phyloP scores from a whole-genome alignment of 1,140 invertebrate genomes.

The Drosophila ercepeae region DNA sequence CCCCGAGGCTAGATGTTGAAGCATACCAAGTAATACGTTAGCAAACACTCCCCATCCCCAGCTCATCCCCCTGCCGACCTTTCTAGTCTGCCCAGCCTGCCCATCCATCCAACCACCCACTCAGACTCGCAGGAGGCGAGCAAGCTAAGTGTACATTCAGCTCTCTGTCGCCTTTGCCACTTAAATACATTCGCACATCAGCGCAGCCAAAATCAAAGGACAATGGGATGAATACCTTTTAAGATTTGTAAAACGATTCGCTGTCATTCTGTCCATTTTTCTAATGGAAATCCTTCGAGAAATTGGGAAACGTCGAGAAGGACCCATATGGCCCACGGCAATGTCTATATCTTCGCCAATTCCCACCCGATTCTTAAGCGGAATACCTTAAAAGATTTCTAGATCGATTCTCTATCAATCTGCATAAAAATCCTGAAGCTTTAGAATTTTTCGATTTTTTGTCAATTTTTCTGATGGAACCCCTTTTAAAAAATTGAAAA shows the following conservation, averaged over 20 bases:
- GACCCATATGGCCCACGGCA: too few species aligned
- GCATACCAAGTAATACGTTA: slow-evolving; percentile 56
- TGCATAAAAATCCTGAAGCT: too few species aligned
- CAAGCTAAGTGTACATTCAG: slow-evolving; percentile 59
- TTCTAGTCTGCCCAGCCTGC: background rate
- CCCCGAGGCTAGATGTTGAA: slow-evolving; percentile 50
- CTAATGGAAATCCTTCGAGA: too few species aligned
- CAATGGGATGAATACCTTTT: slow-evolving; percentile 26
- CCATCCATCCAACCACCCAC: background rate
- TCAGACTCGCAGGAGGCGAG: slow-evolving; percentile 23
- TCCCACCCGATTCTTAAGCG: too few species aligned
- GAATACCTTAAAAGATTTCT: too few species aligned
- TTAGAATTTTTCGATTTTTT: too few species aligned
- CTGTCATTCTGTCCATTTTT: too few species aligned
- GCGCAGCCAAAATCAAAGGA: slow-evolving; percentile 27
- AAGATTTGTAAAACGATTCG: background rate
- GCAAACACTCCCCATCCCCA: slow-evolving; percentile 36
- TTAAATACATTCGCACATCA: slow-evolving; percentile 57
- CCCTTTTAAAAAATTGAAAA: too few species aligned
- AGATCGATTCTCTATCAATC: too few species aligned
- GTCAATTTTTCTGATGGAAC: too few species aligned
- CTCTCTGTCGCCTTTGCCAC: slow-evolving; percentile 60
- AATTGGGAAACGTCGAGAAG: too few species aligned
- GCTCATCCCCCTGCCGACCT: background rate
- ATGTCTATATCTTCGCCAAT: too few species aligned